Conservation (phyloP, 2,797 vertebrate genomes). For the Dipus sagitta region DNA sequence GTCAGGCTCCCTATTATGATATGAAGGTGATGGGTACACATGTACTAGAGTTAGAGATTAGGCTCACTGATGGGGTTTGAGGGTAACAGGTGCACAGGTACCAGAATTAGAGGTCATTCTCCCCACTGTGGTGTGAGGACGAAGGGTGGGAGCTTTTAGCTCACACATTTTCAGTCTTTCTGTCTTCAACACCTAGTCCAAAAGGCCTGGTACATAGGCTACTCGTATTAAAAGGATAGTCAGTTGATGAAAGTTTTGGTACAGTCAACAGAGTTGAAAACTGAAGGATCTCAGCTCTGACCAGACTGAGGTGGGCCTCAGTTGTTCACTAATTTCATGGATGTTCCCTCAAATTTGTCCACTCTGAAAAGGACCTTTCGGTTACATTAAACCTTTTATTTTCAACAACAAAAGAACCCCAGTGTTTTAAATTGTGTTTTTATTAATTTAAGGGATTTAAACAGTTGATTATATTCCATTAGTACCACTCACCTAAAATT, state of each 20-base stretch:
- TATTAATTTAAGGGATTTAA: neutral
- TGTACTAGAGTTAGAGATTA: neutral
- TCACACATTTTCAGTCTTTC: neutral
- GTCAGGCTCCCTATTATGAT: too few species aligned
- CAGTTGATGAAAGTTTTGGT: neutral
- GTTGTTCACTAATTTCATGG: neutral
- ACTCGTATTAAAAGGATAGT: neutral
- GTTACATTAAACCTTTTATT: slow-evolving; percentile 18
- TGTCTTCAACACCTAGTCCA: neutral
- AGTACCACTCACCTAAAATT: neutral
- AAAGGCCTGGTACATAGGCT: neutral
- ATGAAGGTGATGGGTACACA: neutral
- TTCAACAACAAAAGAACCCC: neutral
- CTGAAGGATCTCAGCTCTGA: neutral
- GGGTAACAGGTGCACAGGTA: neutral
- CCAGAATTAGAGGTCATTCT: neutral
- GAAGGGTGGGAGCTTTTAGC: neutral
- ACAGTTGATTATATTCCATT: neutral
- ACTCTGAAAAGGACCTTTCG: neutral
- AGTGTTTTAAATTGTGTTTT: neutral
- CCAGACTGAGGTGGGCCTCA: neutral
- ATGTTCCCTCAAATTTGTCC: neutral
- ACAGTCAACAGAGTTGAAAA: neutral
- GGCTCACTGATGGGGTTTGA: neutral
- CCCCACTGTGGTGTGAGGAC: neutral